A percentile compares a stretch with the other conserved stretches of the same genome.
Evolutionary conservation across 2,797 vertebrate species (phyloP).

Genomic region (Micropoecilia bifurca): DNA sequence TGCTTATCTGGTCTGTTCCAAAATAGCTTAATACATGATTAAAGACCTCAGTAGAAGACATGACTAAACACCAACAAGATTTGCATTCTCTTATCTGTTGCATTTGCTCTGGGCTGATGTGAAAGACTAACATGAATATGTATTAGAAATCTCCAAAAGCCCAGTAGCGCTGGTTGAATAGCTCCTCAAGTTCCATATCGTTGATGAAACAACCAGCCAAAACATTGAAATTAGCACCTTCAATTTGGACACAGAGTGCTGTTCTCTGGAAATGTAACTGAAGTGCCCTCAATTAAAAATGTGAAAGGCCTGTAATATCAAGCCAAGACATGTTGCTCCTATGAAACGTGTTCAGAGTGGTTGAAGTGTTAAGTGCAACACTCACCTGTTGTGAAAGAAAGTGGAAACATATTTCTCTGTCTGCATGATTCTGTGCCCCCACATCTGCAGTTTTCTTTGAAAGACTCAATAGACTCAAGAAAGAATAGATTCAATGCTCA

Average conservation of each 20-base stretch:
- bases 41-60: background rate
- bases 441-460: conserved; percentile 63
- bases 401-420: conserved; percentile 63
- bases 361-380: conserved; percentile 42
- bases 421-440: conserved; percentile 58
- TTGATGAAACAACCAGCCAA: conserved; percentile 41
- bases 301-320: conserved; percentile 63
- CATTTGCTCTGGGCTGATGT: background rate
- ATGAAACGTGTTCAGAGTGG: conserved; percentile 56
- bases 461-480: conserved; percentile 55
- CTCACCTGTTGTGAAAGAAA: conserved; percentile 66
- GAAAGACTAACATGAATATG: conserved; percentile 40
- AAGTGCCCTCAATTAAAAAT: conserved; percentile 68
- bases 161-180: conserved; percentile 17
- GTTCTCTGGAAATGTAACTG: conserved; percentile 58
- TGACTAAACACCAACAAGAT: background rate
- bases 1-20: background rate
- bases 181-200: conserved; percentile 20
- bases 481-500: background rate
- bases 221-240: conserved; percentile 31
- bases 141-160: conserved; percentile 30
- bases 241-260: conserved; percentile 25
- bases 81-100: background rate
- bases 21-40: background rate
- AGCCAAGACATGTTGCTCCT: conserved; percentile 48